Conservation (phyloP, 2,888 invertebrate genomes). For the Drosophila ochracea region DNA sequence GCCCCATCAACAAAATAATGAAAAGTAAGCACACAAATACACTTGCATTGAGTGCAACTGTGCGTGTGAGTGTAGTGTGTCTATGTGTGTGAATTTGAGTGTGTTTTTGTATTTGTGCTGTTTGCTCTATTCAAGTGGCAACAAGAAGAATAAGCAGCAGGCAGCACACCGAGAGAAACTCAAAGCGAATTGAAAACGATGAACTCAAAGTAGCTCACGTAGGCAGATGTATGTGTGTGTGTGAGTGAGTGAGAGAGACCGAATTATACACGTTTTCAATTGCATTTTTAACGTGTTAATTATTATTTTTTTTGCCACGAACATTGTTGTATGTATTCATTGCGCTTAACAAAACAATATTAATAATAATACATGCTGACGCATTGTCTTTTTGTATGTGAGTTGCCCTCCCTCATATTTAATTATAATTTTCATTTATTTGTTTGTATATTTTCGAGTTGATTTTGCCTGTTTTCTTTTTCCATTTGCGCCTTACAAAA, state of each 20-base stretch:
- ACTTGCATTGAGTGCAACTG: constrained; percentile 37
- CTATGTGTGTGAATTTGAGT: constrained; percentile 42
- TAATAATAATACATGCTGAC: constrained; percentile 12
- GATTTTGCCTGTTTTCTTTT: constrained; percentile 18
- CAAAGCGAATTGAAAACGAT: constrained; percentile 81
- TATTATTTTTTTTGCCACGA: constrained; percentile 53
- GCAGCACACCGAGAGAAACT: constrained; percentile 68
- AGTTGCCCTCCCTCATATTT: constrained; percentile 4
- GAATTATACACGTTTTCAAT: constrained; percentile 56
- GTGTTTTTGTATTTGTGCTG: constrained; percentile 32
- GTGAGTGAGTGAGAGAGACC: constrained; percentile 26
- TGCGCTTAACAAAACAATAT: constrained; percentile 32
- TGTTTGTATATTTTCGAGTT: constrained; percentile 18
- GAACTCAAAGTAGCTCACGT: constrained; percentile 80
- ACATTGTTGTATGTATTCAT: constrained; percentile 28
- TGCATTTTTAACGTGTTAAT: constrained; percentile 71
- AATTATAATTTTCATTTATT: constrained; percentile 21
- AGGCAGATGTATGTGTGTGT: constrained; percentile 25
- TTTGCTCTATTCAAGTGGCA: constrained; percentile 42
- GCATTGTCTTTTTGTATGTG: constrained; percentile 6
- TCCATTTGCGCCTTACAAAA: constrained; percentile 27
- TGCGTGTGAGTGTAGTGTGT: constrained; percentile 7
- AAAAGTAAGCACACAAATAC: constrained; percentile 67
- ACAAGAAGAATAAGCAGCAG: constrained; percentile 33
- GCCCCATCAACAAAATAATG: constrained; percentile 43